These are phyloP conservation scores for Larimichthys crocea DNA, from an alignment of 2,113 vertebrate genomes.

Conservation along the genomic window DNA sequence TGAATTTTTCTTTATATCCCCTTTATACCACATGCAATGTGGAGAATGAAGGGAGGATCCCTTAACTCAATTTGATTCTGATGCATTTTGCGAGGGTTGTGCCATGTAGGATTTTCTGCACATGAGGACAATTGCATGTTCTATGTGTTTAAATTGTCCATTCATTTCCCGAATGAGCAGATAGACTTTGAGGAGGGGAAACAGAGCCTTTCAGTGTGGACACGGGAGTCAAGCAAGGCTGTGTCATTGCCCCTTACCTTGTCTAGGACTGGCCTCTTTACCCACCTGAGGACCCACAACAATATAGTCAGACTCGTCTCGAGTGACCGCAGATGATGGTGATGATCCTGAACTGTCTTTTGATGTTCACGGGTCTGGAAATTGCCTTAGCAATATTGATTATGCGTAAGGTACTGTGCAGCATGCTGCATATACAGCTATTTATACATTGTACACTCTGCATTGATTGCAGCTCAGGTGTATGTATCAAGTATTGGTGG, in stretches of 20 bases:
- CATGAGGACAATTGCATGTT: not conserved
- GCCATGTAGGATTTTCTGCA: not conserved
- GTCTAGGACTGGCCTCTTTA: too few relatives aligned
- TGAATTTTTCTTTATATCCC: constrained; percentile 4
- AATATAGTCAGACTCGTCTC: too few relatives aligned
- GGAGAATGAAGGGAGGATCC: not conserved
- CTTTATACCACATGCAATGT: not conserved
- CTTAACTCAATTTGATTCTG: not conserved
- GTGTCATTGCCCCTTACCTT: too few relatives aligned
- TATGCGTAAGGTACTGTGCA: constrained; percentile 37
- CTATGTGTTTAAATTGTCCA: not conserved
- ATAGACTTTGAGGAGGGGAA: not conserved
- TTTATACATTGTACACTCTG: constrained; percentile 43
- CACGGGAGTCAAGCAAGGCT: too few relatives aligned
- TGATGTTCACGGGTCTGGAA: too few relatives aligned
- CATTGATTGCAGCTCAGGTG: constrained; percentile 66
- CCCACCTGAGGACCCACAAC: too few relatives aligned
- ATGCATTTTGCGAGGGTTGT: not conserved
- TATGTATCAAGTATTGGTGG: constrained; percentile 38
- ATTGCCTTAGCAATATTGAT: not conserved
- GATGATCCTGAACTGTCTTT: too few relatives aligned
- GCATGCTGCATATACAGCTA: constrained; percentile 33
- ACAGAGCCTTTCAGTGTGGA: too few relatives aligned
- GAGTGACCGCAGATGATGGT: too few relatives aligned
- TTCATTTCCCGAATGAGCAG: constrained; percentile 1